phyloP scores from a whole-genome alignment of 2,888 invertebrate genomes.

The Mimas tiliae region DNA sequence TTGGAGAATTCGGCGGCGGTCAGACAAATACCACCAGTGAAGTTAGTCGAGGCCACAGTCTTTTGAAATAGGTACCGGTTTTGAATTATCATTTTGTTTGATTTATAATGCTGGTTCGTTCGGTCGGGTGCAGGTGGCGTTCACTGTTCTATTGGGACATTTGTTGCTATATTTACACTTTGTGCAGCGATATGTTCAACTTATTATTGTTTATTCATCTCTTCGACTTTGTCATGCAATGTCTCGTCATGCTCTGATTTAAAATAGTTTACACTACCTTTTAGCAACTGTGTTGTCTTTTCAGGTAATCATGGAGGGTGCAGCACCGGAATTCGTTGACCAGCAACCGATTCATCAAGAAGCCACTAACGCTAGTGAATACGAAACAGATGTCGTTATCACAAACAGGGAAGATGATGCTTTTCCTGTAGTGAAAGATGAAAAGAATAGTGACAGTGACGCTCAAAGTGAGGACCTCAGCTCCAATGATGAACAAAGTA shows the following conservation, averaged over 20 bases:
- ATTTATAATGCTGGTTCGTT: constrained; percentile 70
- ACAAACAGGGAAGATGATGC: constrained; percentile 52
- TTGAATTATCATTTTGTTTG: constrained; percentile 82
- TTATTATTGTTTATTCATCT: constrained; percentile 17
- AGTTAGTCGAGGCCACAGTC: constrained; percentile 75
- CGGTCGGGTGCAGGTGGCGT: constrained; percentile 59
- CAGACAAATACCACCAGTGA: constrained; percentile 66
- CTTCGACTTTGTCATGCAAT: constrained; percentile 10
- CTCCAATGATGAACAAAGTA: constrained; percentile 73
- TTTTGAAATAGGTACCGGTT: constrained; percentile 84
- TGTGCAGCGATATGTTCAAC: constrained; percentile 16
- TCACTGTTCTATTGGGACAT: constrained; percentile 38
- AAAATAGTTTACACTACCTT: constrained; percentile 13
- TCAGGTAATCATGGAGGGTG: constrained; percentile 63
- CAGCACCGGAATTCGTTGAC: constrained; percentile 36
- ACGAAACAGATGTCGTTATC: constrained; percentile 43
- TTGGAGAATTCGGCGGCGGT: constrained; percentile 68
- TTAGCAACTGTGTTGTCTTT: constrained; percentile 39
- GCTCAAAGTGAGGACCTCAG: constrained; percentile 73
- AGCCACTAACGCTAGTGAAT: constrained; percentile 40
- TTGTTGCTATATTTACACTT: constrained; percentile 25
- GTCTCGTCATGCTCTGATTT: constrained; percentile 14
- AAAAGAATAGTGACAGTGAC: constrained; percentile 73
- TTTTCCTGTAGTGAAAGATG: constrained; percentile 61
- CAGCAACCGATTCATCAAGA: constrained; percentile 37